Percentiles rank a stretch among this genome's conserved stretches.
These are phyloP conservation scores for Zaprionus ghesquierei DNA, from an alignment of 1,140 invertebrate genomes.

Conservation along the genomic window DNA sequence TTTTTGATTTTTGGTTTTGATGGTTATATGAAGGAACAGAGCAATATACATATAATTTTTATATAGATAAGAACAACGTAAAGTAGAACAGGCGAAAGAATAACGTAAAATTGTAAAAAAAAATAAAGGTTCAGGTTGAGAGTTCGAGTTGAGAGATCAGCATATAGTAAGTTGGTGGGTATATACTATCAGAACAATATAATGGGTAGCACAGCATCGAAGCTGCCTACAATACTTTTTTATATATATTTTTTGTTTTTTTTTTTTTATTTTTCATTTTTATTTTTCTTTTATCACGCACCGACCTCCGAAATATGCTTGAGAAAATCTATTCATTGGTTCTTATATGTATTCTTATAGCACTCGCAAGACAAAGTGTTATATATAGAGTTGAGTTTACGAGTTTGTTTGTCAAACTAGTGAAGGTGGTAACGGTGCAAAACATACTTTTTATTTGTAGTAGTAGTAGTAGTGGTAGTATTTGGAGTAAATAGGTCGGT, in stretches of 20 bases:
- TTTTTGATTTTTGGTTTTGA: constrained; percentile 26
- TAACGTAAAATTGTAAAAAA: constrained; percentile 33
- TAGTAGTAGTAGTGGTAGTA: constrained; percentile 36
- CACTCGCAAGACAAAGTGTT: constrained; percentile 37
- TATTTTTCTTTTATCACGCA: constrained; percentile 63
- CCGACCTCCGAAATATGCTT: constrained; percentile 82
- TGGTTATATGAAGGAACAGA: constrained; percentile 57
- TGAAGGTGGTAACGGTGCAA: constrained; percentile 81
- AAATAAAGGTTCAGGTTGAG: constrained; percentile 3
- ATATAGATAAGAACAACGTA: constrained; percentile 51
- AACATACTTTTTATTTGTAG: constrained; percentile 51
- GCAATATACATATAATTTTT: constrained; percentile 40
- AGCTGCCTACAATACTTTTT: constrained; percentile 23
- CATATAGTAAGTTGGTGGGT: constrained; percentile 48
- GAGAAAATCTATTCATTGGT: constrained; percentile 82
- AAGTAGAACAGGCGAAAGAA: constrained; percentile 40
- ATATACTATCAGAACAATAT: constrained; percentile 42
- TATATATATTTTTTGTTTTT: constrained; percentile 14
- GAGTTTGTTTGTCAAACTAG: constrained; percentile 47
- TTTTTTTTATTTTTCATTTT: constrained; percentile 15
- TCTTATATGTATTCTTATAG: constrained; percentile 56
- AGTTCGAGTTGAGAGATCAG: constrained; percentile 28
- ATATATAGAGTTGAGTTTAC: constrained; percentile 32
- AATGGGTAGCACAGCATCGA: constrained; percentile 27
- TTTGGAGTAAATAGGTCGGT: constrained; percentile 33